Conservation (phyloP, 2,113 vertebrate genomes). For the Cyanocitta stelleri region DNA sequence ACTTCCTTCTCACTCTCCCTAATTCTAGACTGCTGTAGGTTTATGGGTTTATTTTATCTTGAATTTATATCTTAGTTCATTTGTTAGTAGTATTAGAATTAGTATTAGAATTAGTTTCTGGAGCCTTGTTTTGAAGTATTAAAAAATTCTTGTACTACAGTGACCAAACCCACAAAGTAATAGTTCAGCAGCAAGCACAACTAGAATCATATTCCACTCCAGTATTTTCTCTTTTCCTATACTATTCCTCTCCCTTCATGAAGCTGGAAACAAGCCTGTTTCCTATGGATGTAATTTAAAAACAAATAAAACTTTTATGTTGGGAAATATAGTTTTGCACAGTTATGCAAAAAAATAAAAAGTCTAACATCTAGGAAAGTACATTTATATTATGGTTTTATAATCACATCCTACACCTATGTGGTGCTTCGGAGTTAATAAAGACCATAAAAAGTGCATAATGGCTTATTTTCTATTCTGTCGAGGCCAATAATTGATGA, state of each 20-base stretch:
- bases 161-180: conserved; percentile 37
- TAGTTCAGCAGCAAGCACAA: not conserved
- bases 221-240: not conserved
- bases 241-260: not conserved
- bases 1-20: not conserved
- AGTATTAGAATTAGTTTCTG: conserved; percentile 11
- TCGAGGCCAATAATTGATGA: not conserved
- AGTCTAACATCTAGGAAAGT: not conserved
- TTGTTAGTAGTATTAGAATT: conserved; percentile 41
- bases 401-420: not conserved
- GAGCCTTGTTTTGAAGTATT: conserved; percentile 20
- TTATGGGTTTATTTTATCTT: not conserved
- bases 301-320: conserved; percentile 39
- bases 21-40: conserved; percentile 25
- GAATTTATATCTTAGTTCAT: conserved; percentile 25
- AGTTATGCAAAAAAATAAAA: not conserved
- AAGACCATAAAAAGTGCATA: not conserved
- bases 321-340: not conserved
- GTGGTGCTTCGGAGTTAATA: not conserved
- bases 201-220: conserved; percentile 9
- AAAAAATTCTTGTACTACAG: conserved; percentile 5
- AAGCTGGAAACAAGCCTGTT: conserved; percentile 23
- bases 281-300: conserved; percentile 31
- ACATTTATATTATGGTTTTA: conserved; percentile 5
- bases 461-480: conserved; percentile 12